phyloP scores from a whole-genome alignment of 2,113 vertebrate species.

The Meleagris gallopavo region DNA sequence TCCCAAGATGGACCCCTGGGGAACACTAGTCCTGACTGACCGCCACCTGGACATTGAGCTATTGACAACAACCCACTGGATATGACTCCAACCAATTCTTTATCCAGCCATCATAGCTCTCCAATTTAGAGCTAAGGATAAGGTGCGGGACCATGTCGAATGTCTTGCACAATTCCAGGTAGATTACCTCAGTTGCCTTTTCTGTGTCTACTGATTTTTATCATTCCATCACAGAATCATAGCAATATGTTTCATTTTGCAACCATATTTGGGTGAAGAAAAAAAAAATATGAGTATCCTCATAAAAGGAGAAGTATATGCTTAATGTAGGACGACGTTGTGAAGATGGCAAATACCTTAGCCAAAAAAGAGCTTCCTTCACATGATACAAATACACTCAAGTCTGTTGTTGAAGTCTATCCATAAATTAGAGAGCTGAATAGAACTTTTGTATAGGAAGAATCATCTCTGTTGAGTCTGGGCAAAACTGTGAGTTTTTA shows the following conservation, averaged over 20 bases:
- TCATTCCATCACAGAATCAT: not conserved
- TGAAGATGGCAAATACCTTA: not conserved
- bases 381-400: not conserved
- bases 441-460: not conserved
- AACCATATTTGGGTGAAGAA: not conserved
- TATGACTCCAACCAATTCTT: too few species aligned
- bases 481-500: not conserved
- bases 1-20: too few species aligned
- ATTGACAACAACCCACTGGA: too few species aligned
- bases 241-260: not conserved
- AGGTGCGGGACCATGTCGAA: too few species aligned
- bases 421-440: not conserved
- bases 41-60: too few species aligned
- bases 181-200: too few species aligned
- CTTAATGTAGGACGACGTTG: not conserved
- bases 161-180: too few species aligned
- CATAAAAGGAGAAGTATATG: not conserved
- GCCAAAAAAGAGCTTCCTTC: not conserved
- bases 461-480: not conserved
- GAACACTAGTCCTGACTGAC: too few species aligned
- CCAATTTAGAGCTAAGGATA: too few species aligned
- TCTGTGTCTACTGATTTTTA: too few species aligned
- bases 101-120: too few species aligned
- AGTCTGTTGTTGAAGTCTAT: not conserved
- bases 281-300: not conserved